A percentile compares a stretch with the other conserved stretches of the same genome.
These are phyloP conservation scores for Triplophysa siluroides DNA, from an alignment of 2,113 vertebrate species.

Conservation along the genomic window DNA sequence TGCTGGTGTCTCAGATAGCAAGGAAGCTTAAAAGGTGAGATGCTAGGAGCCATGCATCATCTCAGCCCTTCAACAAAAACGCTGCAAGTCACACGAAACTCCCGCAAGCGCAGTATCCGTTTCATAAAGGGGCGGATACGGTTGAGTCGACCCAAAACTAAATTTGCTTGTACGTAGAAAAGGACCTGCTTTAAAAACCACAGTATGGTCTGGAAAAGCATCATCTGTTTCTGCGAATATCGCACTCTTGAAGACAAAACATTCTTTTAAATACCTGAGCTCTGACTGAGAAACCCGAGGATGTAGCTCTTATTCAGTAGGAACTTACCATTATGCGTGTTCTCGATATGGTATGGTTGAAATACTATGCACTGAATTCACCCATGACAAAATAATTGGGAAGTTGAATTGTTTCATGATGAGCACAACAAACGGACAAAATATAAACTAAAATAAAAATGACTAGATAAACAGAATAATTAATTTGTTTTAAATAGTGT, in stretches of 20 bases:
- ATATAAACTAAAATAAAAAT: constrained; percentile 64
- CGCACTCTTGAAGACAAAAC: constrained; percentile 60
- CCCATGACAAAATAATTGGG: constrained; percentile 63
- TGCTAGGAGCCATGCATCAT: neutral
- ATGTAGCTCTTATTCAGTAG: constrained; percentile 56
- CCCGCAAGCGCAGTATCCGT: constrained; percentile 42
- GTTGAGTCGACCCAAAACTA: constrained; percentile 3
- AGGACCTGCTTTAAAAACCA: constrained; percentile 41
- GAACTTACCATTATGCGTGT: constrained; percentile 50
- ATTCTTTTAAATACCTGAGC: constrained; percentile 79
- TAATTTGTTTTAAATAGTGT: constrained; percentile 84
- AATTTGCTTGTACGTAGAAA: constrained; percentile 44
- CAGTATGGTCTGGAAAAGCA: constrained; percentile 54
- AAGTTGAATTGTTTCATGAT: constrained; percentile 64
- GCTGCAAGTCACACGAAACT: neutral
- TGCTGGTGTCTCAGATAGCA: constrained; percentile 48
- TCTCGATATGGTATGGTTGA: constrained; percentile 63
- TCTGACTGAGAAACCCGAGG: constrained; percentile 68
- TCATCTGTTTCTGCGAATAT: constrained; percentile 56
- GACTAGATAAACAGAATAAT: constrained; percentile 81
- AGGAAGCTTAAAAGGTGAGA: constrained; percentile 26
- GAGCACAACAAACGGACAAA: constrained; percentile 77
- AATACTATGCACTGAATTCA: constrained; percentile 69
- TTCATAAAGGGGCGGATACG: constrained; percentile 38
- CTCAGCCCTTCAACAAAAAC: constrained; percentile 2